Base-by-base conservation (phyloP, 2,113 vertebrate species). In the Tragelaphus buxtoni region DNA sequence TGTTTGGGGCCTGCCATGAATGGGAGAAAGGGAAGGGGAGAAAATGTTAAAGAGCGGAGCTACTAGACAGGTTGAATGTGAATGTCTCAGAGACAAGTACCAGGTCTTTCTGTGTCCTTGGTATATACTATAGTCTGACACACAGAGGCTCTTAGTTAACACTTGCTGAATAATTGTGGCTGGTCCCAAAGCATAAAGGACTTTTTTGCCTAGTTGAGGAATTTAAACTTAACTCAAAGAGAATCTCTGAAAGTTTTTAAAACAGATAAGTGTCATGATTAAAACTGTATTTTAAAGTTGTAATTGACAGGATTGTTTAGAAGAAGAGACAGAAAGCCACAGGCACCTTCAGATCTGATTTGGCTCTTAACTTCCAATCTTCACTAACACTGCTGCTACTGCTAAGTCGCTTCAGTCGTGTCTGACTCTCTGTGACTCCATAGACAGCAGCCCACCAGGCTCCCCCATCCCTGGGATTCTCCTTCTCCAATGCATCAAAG, bases 321-420 rank as follows among this genome's bases (percentile, higher is more conserved):
- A 76, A 80, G 51, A 10, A 51, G 80, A 60, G 42, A 84, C 51
- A 77, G 32, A n/a, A 91, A 91, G 47, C 28, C 45, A 58, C 39
- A 77, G 58, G 69, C 16, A 89, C 26, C 35, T 94, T 96, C 45
- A 72, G 35, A 97, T 32, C 88, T 88, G 69, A 90, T 91, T 77
- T 9, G 32, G 16, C 32, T 80, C 45, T 72, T 92, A 97, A 96
- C 61, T 80, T 14, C 8, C 58, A n/a, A 60, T 84, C 58, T 85
- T 72, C 22, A 35, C 55, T 72, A 91, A 72, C 35, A 85, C 26
- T 84, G 60, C 60, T 32, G 30, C 30, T 61, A 32, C 60, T 61
- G 60, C 60, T 32, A 61, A 32, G 13, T 32, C 1, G 3, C 60
- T 61, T 61, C 60, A 61, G 60, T 61, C 6, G 3, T 61, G 60